phyloP scores from a whole-genome alignment of 2,797 vertebrate genomes.

The Siniperca obscura region DNA sequence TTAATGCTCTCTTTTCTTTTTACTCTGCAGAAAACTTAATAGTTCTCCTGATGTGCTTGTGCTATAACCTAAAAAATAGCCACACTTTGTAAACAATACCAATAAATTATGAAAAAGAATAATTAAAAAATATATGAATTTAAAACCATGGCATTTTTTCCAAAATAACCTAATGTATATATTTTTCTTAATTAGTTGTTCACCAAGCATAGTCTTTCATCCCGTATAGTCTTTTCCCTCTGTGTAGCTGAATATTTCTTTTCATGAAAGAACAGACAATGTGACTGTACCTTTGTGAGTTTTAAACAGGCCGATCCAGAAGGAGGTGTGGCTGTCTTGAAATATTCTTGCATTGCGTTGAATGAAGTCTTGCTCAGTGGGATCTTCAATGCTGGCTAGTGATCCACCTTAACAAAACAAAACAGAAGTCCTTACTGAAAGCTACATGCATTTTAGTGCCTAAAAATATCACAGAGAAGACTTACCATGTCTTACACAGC shows the following conservation, averaged over 20 bases:
- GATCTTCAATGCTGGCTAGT: conserved; percentile 87
- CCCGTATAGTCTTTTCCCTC: not conserved
- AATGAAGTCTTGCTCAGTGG: conserved; percentile 85
- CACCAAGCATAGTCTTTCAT: not conserved
- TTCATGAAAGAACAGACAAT: not conserved
- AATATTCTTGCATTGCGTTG: conserved; percentile 67
- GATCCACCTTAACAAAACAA: conserved; percentile 77
- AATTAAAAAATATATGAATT: not conserved
- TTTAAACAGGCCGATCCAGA: conserved; percentile 90
- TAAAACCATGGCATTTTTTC: not conserved
- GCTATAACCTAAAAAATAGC: not conserved
- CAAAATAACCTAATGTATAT: not conserved
- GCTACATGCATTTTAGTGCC: not conserved
- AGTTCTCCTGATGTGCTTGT: not conserved
- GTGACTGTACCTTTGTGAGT: conserved; percentile 84
- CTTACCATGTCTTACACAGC: conserved; percentile 84
- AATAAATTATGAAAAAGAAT: not conserved
- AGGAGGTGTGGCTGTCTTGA: conserved; percentile 72
- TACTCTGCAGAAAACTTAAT: not conserved
- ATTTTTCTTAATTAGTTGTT: not conserved
- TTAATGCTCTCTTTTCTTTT: not conserved
- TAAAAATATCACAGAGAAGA: fast-evolving
- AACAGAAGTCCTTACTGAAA: conserved; percentile 10
- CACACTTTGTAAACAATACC: not conserved
- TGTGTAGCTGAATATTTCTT: conserved; percentile 3